phyloP scores from a whole-genome alignment of 2,888 invertebrate species.

The Epistrophella euchroma region DNA sequence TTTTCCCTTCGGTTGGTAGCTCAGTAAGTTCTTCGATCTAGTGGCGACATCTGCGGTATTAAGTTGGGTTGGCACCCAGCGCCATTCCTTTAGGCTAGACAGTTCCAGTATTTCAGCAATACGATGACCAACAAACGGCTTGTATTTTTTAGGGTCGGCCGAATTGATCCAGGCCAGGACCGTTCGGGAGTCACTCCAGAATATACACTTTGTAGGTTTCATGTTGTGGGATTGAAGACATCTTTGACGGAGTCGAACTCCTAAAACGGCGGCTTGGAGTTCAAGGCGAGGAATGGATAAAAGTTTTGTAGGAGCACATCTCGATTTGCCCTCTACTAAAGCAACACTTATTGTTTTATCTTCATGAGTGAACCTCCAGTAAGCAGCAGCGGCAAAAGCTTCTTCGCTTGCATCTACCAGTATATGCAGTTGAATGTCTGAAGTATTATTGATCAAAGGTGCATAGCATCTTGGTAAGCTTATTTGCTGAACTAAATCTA shows the following conservation, averaged over 20 bases:
- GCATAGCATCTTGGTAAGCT: no score
- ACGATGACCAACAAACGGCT: conserved; percentile 37
- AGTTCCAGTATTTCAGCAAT: conserved; percentile 38
- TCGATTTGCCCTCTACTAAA: conserved; percentile 27
- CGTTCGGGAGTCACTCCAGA: conserved; percentile 9
- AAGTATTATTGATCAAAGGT: no score
- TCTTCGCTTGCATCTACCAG: no score
- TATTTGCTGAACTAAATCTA: no score
- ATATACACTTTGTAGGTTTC: no score
- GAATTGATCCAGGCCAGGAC: conserved; percentile 17
- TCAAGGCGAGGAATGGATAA: conserved; percentile 8
- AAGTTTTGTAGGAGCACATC: conserved; percentile 18
- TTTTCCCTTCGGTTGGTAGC: background rate
- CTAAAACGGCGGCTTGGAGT: no score
- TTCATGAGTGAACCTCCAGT: conserved; percentile 13
- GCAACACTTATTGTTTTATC: background rate
- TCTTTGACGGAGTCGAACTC: no score
- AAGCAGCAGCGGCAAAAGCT: conserved; percentile 20
- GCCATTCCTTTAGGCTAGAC: conserved; percentile 14
- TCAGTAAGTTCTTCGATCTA: background rate
- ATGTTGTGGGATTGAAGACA: no score
- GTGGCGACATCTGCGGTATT: conserved; percentile 39
- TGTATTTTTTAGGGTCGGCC: conserved; percentile 26
- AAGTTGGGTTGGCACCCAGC: conserved; percentile 39
- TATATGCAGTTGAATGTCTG: no score